A percentile compares a stretch with the other conserved stretches of the same genome.
Evolutionary conservation across 2,113 vertebrate genomes (phyloP).

Genomic region (Megaceryle maxima): DNA sequence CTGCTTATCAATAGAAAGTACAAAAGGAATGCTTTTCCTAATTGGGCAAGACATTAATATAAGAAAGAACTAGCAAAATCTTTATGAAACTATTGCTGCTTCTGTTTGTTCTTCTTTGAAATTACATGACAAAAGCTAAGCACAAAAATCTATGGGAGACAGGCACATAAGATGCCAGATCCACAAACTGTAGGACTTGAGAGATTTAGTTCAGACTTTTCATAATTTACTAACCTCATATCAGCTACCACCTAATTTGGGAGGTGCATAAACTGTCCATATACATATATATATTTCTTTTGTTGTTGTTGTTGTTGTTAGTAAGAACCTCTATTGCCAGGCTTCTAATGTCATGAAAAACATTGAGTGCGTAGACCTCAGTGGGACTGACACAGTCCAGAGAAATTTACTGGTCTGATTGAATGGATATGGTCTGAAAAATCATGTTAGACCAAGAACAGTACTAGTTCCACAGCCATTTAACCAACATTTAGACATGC

Average conservation of each 20-base stretch:
- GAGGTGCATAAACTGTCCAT: background rate
- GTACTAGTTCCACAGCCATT: background rate
- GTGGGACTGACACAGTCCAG: background rate
- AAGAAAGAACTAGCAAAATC: background rate
- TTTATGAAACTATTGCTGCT: background rate
- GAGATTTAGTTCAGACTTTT: background rate
- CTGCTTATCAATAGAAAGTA: background rate
- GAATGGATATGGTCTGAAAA: background rate
- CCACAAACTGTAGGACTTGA: background rate
- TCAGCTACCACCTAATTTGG: background rate
- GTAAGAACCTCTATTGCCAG: background rate
- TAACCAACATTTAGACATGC: background rate
- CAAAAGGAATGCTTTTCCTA: background rate
- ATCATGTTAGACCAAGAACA: background rate
- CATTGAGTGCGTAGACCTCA: background rate
- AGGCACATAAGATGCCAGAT: background rate
- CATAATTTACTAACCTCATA: background rate
- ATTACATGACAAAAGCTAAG: background rate
- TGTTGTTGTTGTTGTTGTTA: background rate
- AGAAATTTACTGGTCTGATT: background rate
- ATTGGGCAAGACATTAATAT: background rate
- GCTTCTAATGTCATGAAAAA: background rate
- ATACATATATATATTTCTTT: too few relatives aligned
- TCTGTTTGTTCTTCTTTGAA: background rate
- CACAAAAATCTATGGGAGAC: background rate